Conservation (phyloP, 2,888 invertebrate species). For the Cryptus viduatorius region DNA sequence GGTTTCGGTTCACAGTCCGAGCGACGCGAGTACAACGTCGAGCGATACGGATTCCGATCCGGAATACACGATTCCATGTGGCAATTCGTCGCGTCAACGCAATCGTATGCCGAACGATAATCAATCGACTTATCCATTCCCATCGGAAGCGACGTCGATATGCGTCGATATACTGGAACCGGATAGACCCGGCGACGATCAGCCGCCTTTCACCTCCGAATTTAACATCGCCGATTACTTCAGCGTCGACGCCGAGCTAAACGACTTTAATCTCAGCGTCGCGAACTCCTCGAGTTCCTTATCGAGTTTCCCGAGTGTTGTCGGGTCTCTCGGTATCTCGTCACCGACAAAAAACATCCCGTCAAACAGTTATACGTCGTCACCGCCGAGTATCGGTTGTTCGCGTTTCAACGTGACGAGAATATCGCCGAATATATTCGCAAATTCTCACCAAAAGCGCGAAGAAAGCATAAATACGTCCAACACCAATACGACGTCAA, state of each 20-base stretch:
- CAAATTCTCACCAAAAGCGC: background rate
- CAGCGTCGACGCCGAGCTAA: slow-evolving; percentile 73
- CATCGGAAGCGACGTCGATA: slow-evolving; percentile 83
- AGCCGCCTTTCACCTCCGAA: slow-evolving; percentile 82
- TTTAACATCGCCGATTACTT: slow-evolving; percentile 84
- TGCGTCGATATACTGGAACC: slow-evolving; percentile 82
- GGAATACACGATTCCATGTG: slow-evolving; percentile 72
- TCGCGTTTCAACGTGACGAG: slow-evolving; percentile 81
- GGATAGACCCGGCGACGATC: slow-evolving; percentile 78
- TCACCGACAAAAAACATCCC: slow-evolving; percentile 13
- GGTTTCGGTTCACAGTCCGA: slow-evolving; percentile 79
- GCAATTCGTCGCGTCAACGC: slow-evolving; percentile 58
- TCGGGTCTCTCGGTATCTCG: slow-evolving; percentile 9
- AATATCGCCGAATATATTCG: slow-evolving; percentile 75
- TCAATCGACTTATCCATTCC: slow-evolving; percentile 80
- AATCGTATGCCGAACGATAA: slow-evolving; percentile 51
- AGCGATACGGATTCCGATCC: slow-evolving; percentile 79
- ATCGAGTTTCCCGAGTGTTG: slow-evolving; percentile 34
- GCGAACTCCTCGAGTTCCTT: slow-evolving; percentile 47
- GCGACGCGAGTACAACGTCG: slow-evolving; percentile 78
- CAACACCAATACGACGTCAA: slow-evolving; percentile 27
- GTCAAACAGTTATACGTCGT: slow-evolving; percentile 29
- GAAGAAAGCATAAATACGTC: slow-evolving; percentile 27
- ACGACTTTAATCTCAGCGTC: slow-evolving; percentile 71
- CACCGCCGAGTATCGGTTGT: slow-evolving; percentile 74